These are phyloP conservation scores for Thecophora atra DNA, from an alignment of 2,888 invertebrate genomes.

Conservation along the genomic window DNA sequence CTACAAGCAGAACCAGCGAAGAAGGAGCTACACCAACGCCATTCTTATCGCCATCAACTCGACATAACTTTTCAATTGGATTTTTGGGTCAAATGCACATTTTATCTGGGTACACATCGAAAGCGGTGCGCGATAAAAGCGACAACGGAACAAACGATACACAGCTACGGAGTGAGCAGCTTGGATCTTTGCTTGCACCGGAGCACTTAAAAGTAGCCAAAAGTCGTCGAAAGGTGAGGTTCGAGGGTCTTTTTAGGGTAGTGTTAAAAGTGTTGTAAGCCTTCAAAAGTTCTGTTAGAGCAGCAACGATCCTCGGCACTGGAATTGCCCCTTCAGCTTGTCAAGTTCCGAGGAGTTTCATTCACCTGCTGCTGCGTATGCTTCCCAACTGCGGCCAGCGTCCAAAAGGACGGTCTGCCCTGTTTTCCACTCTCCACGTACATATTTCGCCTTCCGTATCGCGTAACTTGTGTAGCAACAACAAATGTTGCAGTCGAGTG, in stretches of 20 bases:
- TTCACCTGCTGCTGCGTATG: not conserved
- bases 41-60: conserved; percentile 26
- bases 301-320: too few species aligned
- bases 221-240: conserved; percentile 40
- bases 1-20: not conserved
- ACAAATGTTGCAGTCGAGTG: conserved; percentile 27
- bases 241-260: conserved; percentile 23
- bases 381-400: conserved; percentile 7
- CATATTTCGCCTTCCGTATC: not conserved
- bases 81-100: conserved; percentile 23
- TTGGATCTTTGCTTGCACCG: not conserved
- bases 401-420: not conserved
- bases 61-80: conserved; percentile 33
- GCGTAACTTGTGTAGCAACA: conserved; percentile 18
- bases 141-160: not conserved
- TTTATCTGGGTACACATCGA: conserved; percentile 26
- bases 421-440: not conserved
- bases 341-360: too few species aligned
- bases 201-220: not conserved
- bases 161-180: not conserved
- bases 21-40: not conserved
- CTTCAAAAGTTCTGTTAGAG: conserved; percentile 22
- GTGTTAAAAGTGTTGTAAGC: conserved; percentile 40
- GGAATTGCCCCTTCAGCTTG: too few species aligned
- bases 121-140: conserved; percentile 7